Percentiles rank a stretch among this genome's conserved stretches.
phyloP scores from a whole-genome alignment of 2,888 invertebrate genomes.

The Lymantria monacha region DNA sequence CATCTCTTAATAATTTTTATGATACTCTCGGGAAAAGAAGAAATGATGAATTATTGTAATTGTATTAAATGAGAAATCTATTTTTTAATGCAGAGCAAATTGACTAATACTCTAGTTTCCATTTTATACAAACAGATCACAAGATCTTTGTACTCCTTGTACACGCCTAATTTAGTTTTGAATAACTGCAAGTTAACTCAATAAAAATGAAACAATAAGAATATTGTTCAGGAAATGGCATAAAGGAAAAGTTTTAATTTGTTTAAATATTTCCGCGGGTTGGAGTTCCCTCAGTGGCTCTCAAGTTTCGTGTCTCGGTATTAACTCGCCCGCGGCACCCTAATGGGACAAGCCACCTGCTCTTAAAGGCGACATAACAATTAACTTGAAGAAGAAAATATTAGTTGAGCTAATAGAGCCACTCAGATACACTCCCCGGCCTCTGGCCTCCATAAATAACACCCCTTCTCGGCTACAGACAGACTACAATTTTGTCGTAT shows the following conservation, averaged over 20 bases:
- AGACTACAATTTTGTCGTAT: conserved; percentile 72
- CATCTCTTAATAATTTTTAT: too few relatives aligned
- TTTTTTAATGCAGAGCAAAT: too few relatives aligned
- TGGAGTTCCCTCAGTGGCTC: conserved; percentile 54
- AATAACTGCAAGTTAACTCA: conserved; percentile 50
- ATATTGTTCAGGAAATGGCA: conserved; percentile 58
- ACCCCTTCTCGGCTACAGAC: conserved; percentile 63
- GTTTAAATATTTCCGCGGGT: conserved; percentile 76
- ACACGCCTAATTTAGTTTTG: not conserved
- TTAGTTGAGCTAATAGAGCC: conserved; percentile 77
- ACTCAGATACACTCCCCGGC: conserved; percentile 71
- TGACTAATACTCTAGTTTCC: too few relatives aligned
- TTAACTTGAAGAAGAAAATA: conserved; percentile 79
- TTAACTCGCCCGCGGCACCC: conserved; percentile 65
- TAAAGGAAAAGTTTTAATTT: conserved; percentile 79
- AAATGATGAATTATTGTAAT: too few relatives aligned
- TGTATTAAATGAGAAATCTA: too few relatives aligned
- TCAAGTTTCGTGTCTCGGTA: conserved; percentile 66
- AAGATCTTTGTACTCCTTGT: not conserved
- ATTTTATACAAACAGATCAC: too few relatives aligned
- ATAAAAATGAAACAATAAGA: conserved; percentile 64
- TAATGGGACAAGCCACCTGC: conserved; percentile 78
- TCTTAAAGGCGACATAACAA: conserved; percentile 79
- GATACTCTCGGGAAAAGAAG: too few relatives aligned
- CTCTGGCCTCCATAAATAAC: conserved; percentile 74